These are phyloP conservation scores for Dysdera silvatica DNA, from an alignment of 1,140 invertebrate species.

Conservation along the genomic window DNA sequence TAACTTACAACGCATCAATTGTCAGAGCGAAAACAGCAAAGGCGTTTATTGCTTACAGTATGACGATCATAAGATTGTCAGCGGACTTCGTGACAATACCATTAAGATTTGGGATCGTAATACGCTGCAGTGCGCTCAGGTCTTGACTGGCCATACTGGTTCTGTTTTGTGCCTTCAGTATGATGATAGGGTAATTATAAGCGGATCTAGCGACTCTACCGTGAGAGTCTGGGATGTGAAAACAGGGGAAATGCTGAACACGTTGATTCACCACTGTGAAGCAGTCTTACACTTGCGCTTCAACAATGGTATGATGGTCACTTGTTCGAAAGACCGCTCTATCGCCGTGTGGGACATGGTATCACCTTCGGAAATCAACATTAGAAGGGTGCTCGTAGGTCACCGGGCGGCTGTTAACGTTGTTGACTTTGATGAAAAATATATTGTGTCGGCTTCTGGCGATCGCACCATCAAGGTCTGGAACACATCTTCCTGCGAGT, in stretches of 20 bases:
- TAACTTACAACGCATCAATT: constrained; percentile 94
- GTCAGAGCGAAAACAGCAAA: constrained; percentile 85
- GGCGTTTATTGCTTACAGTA: constrained; percentile 99
- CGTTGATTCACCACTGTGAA: constrained; percentile 97
- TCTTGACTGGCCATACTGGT: constrained; percentile 92
- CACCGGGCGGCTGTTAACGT: constrained; percentile 99
- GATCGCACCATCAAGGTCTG: constrained; percentile 99
- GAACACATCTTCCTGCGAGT: constrained; percentile 97
- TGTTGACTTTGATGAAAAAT: constrained; percentile 99
- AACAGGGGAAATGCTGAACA: constrained; percentile 69
- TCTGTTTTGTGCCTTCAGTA: constrained; percentile 98
- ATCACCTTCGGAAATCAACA: constrained; percentile 88
- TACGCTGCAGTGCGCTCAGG: constrained; percentile 76
- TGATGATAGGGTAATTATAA: constrained; percentile 97
- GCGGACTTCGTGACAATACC: constrained; percentile 95
- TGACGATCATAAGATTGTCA: constrained; percentile 98
- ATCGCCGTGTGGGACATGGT: constrained; percentile 99
- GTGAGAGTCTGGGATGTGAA: constrained; percentile 59
- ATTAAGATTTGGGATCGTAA: constrained; percentile 97
- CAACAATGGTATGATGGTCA: constrained; percentile 99
- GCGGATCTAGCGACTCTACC: constrained; percentile 95
- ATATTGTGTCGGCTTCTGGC: constrained; percentile 98
- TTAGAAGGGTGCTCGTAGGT: constrained; percentile 89
- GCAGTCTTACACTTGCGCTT: constrained; percentile 97
- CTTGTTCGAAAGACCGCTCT: constrained; percentile 97